phyloP scores from a whole-genome alignment of 2,888 invertebrate genomes.

The Hoplodrina ambigua region DNA sequence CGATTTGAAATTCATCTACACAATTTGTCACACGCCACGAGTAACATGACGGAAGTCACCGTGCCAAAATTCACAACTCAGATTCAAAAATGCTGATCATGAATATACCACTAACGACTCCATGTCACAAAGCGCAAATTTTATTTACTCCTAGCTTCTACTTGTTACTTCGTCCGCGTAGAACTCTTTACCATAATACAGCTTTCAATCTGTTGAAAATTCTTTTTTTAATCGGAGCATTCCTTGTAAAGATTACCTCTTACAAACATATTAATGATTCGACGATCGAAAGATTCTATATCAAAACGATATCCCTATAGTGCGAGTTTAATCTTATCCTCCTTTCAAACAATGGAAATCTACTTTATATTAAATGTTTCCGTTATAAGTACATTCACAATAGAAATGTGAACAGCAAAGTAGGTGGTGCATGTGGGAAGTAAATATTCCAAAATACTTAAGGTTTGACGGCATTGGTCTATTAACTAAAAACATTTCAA shows the following conservation, averaged over 20 bases:
- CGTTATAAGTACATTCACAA: conserved; percentile 27
- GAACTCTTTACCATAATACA: too few species aligned
- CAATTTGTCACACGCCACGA: conserved; percentile 12
- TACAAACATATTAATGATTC: too few species aligned
- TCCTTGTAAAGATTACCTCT: too few species aligned
- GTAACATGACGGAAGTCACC: conserved; percentile 15
- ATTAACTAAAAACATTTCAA: conserved; percentile 25
- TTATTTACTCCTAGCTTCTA: background rate
- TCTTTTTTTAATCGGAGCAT: too few species aligned
- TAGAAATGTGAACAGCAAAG: conserved; percentile 27
- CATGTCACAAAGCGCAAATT: background rate
- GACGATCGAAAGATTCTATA: background rate
- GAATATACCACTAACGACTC: background rate
- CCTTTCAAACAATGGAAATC: conserved; percentile 40
- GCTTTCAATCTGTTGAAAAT: too few species aligned
- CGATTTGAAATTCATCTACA: conserved; percentile 12
- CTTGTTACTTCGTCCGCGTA: too few species aligned
- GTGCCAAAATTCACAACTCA: conserved; percentile 5
- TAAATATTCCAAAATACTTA: conserved; percentile 42
- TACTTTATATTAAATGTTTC: conserved; percentile 39
- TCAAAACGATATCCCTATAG: background rate
- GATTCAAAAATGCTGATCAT: conserved; percentile 9
- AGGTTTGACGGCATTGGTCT: conserved; percentile 25
- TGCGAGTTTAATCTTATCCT: conserved; percentile 32
- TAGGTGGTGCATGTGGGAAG: conserved; percentile 52